Evolutionary conservation across 2,797 vertebrate species (phyloP), one percentile per base, ranked within the genome.

Genomic region (Micromesistius poutassou): DNA sequence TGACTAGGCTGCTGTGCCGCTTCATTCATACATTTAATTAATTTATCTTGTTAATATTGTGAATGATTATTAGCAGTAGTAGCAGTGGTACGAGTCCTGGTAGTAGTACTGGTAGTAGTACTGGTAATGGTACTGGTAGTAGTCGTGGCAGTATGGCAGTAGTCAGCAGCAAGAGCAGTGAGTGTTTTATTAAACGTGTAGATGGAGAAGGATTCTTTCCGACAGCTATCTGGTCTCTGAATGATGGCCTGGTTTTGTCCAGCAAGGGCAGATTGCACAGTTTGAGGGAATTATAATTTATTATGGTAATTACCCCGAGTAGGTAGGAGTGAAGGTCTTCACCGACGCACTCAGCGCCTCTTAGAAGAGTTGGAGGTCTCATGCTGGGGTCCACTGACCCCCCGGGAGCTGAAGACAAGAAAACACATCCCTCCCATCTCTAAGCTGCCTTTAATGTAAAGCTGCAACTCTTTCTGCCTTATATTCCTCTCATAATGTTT

Each of bases 241-340:
- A 19, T 25, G 55, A 62, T 62, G 55, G 55, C n/a, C 55, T n/a
- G 55, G 22, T 62, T 62, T 22, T 25, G 1, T 25, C 55, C 46
- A 50, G 12, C 46, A 50, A 50, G 46, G 46, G 19, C 46, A 50
- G 16, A 50, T 50, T 22, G 55, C 25, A 62, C 55, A 62, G n/a
- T 25, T 62, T 62, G 55, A 62, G 55, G 55, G n/a, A 62, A 62
- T 62, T 25, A 25, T 62, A 62, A 62, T 62, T 62, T 62, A 62
- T 62, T 62, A 62, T 62, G 55, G 55, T 62, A 62, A 62, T 62
- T 62, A 62, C 55, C 55, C 55, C 55, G 6, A 62, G 55, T 62
- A 16, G 55, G 55, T 22, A 62, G 55, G 62, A n/a, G n/a, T 68
- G 62, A 25, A 30, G 62, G n/a, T 28, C 62, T 68, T 25, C 62